Conservation (phyloP, 1,140 invertebrate genomes). For the Gryon sp. region DNA sequence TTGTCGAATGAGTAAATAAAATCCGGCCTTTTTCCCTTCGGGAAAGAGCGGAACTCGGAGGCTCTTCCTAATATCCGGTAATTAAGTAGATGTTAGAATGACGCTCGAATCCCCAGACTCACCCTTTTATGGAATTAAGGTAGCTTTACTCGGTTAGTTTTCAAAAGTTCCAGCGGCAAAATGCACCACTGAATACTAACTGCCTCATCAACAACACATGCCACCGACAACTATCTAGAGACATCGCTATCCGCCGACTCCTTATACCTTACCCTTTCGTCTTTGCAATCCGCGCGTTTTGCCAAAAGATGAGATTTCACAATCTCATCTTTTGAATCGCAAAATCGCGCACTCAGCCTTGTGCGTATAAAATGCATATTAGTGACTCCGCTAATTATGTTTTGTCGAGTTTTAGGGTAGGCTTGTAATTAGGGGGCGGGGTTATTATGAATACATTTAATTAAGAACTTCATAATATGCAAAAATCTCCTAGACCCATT, state of each 20-base stretch:
- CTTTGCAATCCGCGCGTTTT: conserved; percentile 51
- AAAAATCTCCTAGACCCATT: no score
- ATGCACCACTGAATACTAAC: conserved; percentile 78
- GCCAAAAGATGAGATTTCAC: conserved; percentile 35
- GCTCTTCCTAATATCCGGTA: conserved; percentile 76
- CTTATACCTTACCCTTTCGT: conserved; percentile 63
- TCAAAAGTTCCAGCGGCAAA: conserved; percentile 74
- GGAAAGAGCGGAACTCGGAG: conserved; percentile 44
- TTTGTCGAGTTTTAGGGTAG: conserved; percentile 17
- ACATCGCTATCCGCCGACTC: conserved; percentile 64
- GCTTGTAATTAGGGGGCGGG: conserved; percentile 1
- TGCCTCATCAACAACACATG: conserved; percentile 80
- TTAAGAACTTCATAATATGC: conserved; percentile 17
- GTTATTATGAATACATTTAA: conserved; percentile 16
- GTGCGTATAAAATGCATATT: conserved; percentile 46
- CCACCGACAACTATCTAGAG: conserved; percentile 70
- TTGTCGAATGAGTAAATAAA: conserved; percentile 53
- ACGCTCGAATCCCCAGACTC: conserved; percentile 71
- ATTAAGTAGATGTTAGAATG: conserved; percentile 76
- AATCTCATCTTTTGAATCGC: conserved; percentile 76
- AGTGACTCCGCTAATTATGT: conserved; percentile 21
- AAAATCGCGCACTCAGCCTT: conserved; percentile 68
- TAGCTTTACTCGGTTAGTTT: conserved; percentile 78
- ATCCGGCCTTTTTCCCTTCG: conserved; percentile 37
- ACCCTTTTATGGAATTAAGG: conserved; percentile 78